Conservation (phyloP, 2,113 vertebrate genomes). For the Ranitomeya variabilis region DNA sequence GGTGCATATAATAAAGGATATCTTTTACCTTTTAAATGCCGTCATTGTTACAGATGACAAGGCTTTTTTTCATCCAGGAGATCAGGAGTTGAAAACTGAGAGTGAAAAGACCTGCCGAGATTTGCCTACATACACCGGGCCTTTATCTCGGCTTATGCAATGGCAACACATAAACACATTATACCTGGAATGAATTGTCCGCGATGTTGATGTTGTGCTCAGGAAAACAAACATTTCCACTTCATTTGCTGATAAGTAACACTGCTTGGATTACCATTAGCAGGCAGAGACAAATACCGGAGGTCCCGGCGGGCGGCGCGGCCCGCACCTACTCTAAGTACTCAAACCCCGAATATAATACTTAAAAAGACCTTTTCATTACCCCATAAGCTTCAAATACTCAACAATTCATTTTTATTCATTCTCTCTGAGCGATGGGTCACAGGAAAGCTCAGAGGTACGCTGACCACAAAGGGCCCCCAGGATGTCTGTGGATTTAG, state of each 20-base stretch:
- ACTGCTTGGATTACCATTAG: neutral
- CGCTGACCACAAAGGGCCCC: conserved; percentile 36
- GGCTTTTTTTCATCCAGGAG: conserved; percentile 10
- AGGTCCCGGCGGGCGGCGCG: neutral
- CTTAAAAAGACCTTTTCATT: conserved; percentile 39
- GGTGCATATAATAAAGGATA: conserved; percentile 21
- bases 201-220: conserved; percentile 1
- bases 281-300: neutral
- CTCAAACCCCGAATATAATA: conserved; percentile 33
- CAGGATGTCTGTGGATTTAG: conserved; percentile 42
- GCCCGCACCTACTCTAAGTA: conserved; percentile 22
- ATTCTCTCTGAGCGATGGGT: conserved; percentile 35
- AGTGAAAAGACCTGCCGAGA: conserved; percentile 3
- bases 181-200: conserved; percentile 28
- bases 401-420: conserved; percentile 27
- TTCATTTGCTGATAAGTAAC: conserved; percentile 32
- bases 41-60: conserved; percentile 31
- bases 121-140: conserved; percentile 23
- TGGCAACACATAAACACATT: conserved; percentile 39
- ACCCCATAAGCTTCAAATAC: conserved; percentile 15
- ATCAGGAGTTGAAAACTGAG: conserved; percentile 9
- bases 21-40: conserved; percentile 21
- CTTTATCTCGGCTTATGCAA: conserved; percentile 35
- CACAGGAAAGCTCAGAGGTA: conserved; percentile 35
- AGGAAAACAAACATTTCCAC: conserved; percentile 24